A percentile compares a stretch with the other conserved stretches of the same genome.
phyloP scores from a whole-genome alignment of 2,113 vertebrate species.

The Ciconia maguari region DNA sequence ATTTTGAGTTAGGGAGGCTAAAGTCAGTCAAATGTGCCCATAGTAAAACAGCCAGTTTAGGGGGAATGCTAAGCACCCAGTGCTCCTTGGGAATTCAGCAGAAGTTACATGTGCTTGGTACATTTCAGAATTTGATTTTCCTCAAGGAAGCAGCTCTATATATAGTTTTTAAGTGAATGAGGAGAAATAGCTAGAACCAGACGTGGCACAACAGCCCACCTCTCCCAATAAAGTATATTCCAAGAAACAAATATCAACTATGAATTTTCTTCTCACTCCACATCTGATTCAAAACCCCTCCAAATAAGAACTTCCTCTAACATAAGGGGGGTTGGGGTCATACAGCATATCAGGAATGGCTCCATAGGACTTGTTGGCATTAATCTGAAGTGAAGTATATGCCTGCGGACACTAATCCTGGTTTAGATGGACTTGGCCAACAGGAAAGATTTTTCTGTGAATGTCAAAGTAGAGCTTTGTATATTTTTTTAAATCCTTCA shows the following conservation, averaged over 20 bases:
- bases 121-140: background rate
- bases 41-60: background rate
- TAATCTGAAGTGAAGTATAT: background rate
- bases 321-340: background rate
- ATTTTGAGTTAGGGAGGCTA: background rate
- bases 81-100: background rate
- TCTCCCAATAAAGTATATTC: background rate
- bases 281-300: background rate
- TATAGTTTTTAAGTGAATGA: background rate
- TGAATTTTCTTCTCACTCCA: background rate
- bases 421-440: background rate
- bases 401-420: background rate
- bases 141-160: background rate
- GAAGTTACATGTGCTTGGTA: background rate
- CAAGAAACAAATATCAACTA: background rate
- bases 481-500: background rate
- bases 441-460: background rate
- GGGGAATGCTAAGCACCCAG: background rate
- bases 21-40: background rate
- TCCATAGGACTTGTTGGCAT: background rate
- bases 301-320: background rate
- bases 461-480: background rate
- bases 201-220: background rate
- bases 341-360: background rate
- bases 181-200: background rate